Conservation (phyloP, 2,888 invertebrate genomes). For the Orthosia gothica region DNA sequence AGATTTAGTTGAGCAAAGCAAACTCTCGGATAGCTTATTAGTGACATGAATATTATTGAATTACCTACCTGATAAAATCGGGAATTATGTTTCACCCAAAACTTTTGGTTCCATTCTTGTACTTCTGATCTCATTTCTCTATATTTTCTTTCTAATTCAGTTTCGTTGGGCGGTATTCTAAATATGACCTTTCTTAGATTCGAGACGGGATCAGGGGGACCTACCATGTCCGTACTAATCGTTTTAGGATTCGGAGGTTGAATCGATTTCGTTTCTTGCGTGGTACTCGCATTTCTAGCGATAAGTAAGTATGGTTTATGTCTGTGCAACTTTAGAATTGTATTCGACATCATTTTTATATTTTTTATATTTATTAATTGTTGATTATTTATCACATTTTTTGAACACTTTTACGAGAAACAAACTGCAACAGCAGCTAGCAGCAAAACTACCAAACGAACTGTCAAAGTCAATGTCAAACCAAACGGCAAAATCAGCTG, state of each 20-base stretch:
- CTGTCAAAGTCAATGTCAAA: conserved; percentile 15
- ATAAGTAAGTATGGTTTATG: conserved; percentile 63
- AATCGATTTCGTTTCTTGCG: conserved; percentile 79
- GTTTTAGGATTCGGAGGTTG: conserved; percentile 84
- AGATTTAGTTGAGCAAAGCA: background rate
- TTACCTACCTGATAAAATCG: conserved; percentile 93
- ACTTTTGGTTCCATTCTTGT: conserved; percentile 96
- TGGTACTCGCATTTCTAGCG: conserved; percentile 74
- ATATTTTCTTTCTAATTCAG: conserved; percentile 92
- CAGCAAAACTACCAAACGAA: background rate
- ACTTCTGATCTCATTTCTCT: conserved; percentile 93
- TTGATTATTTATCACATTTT: conserved; percentile 44
- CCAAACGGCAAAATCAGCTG: conserved; percentile 60
- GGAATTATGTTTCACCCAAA: conserved; percentile 96
- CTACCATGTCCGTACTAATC: conserved; percentile 92
- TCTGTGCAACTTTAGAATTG: conserved; percentile 55
- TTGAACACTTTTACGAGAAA: background rate
- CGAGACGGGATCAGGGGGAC: conserved; percentile 95
- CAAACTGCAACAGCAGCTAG: conserved; percentile 12
- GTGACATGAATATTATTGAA: background rate
- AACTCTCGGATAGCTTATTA: background rate
- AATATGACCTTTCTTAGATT: conserved; percentile 95
- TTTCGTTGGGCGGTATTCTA: conserved; percentile 93
- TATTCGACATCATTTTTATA: conserved; percentile 63
- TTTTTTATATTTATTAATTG: conserved; percentile 4